Conservation (phyloP, 2,113 vertebrate species). For the Enhydra lutris region DNA sequence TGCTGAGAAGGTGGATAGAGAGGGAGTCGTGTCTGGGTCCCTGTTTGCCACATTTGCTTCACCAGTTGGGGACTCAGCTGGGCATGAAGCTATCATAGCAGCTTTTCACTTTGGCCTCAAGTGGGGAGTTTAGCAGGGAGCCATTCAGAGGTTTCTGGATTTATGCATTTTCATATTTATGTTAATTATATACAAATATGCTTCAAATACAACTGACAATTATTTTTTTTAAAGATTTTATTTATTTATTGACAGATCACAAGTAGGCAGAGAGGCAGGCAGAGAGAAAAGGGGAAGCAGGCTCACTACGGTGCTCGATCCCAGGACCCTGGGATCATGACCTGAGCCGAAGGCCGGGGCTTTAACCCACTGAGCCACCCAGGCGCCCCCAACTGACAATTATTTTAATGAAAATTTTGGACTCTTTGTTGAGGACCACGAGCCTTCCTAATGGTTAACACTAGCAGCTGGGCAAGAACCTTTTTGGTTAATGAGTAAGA, state of each 20-base stretch:
- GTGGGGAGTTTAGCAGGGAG: background rate
- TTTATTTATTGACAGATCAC: too few relatives aligned
- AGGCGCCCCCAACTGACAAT: background rate
- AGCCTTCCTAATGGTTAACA: background rate
- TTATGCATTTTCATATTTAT: background rate
- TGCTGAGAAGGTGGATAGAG: background rate
- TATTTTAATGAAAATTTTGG: background rate
- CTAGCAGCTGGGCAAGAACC: background rate
- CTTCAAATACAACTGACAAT: background rate
- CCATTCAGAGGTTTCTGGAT: background rate
- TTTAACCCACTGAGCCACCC: too few relatives aligned
- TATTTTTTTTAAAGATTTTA: background rate
- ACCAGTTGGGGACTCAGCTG: background rate
- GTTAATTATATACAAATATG: background rate
- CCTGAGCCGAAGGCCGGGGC: too few relatives aligned
- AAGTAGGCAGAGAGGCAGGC: too few relatives aligned
- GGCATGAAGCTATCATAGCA: background rate
- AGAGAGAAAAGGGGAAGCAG: too few relatives aligned
- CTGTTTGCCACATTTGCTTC: background rate
- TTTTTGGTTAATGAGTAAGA: background rate
- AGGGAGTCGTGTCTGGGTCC: background rate
- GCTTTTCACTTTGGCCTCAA: background rate
- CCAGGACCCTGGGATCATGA: too few relatives aligned
- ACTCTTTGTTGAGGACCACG: background rate
- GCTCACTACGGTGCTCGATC: too few relatives aligned